These are phyloP conservation scores for Parazoanthus darwini DNA, from an alignment of 92 coral and sea anemone genomes.

Conservation along the genomic window DNA sequence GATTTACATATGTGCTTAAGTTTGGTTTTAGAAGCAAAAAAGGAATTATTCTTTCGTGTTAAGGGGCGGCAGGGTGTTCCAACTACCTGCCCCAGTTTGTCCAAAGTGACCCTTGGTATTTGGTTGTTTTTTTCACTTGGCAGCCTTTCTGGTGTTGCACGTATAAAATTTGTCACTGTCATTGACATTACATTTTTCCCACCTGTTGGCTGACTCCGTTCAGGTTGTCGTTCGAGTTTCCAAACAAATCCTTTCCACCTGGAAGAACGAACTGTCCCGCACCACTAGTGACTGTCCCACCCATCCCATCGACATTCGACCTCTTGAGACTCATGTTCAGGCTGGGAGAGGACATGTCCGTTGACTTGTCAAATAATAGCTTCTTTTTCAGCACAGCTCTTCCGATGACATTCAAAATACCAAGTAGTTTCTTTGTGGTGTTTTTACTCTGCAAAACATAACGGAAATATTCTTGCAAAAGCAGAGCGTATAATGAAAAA, in stretches of 20 bases:
- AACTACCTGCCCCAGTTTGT: no score
- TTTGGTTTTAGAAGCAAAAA: no score
- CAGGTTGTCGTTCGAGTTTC: conserved; percentile 22
- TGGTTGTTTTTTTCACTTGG: no score
- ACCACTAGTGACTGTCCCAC: conserved; percentile 47
- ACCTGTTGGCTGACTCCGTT: conserved; percentile 68
- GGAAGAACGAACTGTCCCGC: conserved; percentile 61
- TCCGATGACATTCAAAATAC: conserved; percentile 43
- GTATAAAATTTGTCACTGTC: no score
- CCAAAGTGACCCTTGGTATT: no score
- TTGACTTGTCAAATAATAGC: conserved; percentile 65
- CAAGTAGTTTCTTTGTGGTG: conserved; percentile 51
- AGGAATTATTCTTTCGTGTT: no score
- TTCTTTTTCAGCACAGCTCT: conserved; percentile 59
- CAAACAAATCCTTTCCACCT: conserved; percentile 48
- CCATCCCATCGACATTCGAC: conserved; percentile 35
- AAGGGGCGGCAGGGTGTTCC: no score
- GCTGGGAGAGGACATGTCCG: conserved; percentile 56
- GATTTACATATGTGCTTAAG: no score
- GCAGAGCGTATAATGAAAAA: background rate
- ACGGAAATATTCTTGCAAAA: background rate
- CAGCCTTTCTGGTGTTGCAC: no score
- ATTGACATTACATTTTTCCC: background rate
- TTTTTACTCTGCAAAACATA: conserved; percentile 47
- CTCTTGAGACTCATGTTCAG: conserved; percentile 59